Base-by-base conservation (phyloP, 1,140 invertebrate species). In the Lepidurus arcticus region DNA sequence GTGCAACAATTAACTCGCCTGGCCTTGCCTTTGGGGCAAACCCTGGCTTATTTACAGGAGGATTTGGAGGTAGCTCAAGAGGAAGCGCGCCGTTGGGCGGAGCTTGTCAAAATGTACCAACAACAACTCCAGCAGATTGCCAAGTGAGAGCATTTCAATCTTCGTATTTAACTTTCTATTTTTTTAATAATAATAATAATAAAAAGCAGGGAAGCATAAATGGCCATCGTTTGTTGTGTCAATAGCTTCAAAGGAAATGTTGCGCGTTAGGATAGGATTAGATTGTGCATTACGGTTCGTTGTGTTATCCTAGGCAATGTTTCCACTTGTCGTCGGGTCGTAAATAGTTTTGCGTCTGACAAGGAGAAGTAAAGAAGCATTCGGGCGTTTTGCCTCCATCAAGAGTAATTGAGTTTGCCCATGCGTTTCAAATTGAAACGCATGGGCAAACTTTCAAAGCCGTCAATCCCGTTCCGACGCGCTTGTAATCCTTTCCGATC, bases 341-440 rank as follows among this genome's bases (percentile, higher is more conserved):
- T 34, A 34, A 65, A 65, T 13, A 65, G 7, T n/a, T 11, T 13
- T 65, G 6, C 16, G 53, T 13, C 1, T n/a, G 53, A 65, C 16
- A 65, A 65, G n/a, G 53, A 21, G 6, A 65, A 65, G 21, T 21
- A 21, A 65, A 65, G 53, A 34, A 65, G 53, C 53, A 65, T 13
- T 65, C 53, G 21, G 53, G 53, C 53, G 21, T 65, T 65, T 65
- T 65, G 13, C 9, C 21, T 65, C 53, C 9, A 65, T 65, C 53
- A 65, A 65, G 53, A 65, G 21, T 65, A 65, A 65, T 65, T 65
- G 53, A 16, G 53, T 65, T 65, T 65, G 53, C 53, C 21, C 21
- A 65, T 65, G 53, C 53, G 53, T 65, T 65, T 65, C 53, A n/a
- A n/a, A n/a, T n/a, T n/a, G n/a, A n/a, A n/a, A n/a, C n/a, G n/a